These are phyloP conservation scores for Buceros bicornis DNA, from an alignment of 2,797 vertebrate genomes.

Conservation along the genomic window DNA sequence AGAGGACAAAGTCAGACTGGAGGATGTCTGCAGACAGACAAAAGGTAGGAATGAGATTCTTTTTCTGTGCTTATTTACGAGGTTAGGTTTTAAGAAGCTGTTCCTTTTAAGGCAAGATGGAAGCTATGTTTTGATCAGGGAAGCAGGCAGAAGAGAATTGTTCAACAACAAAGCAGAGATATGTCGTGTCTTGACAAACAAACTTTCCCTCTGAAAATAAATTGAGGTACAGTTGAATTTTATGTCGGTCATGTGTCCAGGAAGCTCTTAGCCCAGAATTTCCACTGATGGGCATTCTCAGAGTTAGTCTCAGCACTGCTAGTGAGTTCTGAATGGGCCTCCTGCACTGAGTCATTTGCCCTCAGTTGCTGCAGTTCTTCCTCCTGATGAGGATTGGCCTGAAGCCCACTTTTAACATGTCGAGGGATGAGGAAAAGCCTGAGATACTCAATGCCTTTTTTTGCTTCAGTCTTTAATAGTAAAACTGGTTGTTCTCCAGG, in stretches of 20 bases:
- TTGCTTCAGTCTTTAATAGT: too few species aligned
- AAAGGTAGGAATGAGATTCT: not conserved
- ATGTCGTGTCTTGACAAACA: not conserved
- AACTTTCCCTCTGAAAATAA: not conserved
- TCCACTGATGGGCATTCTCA: not conserved
- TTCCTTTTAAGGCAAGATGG: not conserved
- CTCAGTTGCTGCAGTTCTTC: not conserved
- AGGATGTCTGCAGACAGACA: not conserved
- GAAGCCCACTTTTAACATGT: not conserved
- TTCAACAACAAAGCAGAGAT: not conserved
- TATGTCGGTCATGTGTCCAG: not conserved
- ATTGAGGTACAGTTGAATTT: not conserved
- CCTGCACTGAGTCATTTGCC: fast-evolving
- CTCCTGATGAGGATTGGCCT: not conserved
- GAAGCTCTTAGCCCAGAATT: not conserved
- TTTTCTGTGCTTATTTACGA: not conserved
- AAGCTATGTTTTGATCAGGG: not conserved
- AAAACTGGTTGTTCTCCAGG: too few species aligned
- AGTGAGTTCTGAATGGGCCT: not conserved
- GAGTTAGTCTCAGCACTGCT: not conserved
- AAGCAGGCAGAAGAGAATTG: not conserved
- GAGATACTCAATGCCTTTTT: too few species aligned
- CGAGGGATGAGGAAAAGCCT: not conserved
- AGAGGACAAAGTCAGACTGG: not conserved
- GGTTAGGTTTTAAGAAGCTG: not conserved